Evolutionary conservation across 2,113 vertebrate species (phyloP), one percentile per base, ranked within the genome.

Genomic region (Grus americana): DNA sequence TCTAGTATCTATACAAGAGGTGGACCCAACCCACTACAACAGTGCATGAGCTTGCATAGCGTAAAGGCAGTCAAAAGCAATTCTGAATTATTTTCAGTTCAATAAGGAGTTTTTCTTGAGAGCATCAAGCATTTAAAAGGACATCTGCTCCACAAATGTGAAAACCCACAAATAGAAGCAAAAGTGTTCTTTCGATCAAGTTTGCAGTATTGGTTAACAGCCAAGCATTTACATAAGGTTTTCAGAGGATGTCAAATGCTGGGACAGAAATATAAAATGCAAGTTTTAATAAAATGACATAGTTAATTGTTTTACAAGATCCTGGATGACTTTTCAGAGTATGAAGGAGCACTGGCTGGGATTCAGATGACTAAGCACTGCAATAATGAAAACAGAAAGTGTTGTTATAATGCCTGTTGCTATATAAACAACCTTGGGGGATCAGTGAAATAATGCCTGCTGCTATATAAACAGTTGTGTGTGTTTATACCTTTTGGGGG

Each of bases 241-340:
- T 96, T 96, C 96, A 96, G 86, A 95, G 86, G 93, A 93, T 79
- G 94, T 94, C 97, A 96, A 96, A 96, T 4, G 79, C 76, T n/a
- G 92, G 92, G 93, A 97, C 71, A 96, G 68, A 89, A 97, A 95
- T 80, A 89, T 34, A 82, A 93, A 95, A 94, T 91, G 73, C 75
- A 95, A 95, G 88, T 94, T 97, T 97, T 94, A 97, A 97, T 95
- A 96, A 97, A 97, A 98, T 94, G 63, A 96, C 92, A 96, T 82
- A 86, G 87, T 95, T 94, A 94, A 95, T 95, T 95, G 92, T 91
- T 95, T 95, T 95, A 95, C 93, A 96, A 95, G 72, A 76, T 91
- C 63, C 81, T 95, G 86, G 95, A 93, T 92, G 92, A 92, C 46
- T 85, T 96, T 89, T 93, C 95, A 81, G 91, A 78, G 82, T 49